Base-by-base conservation (phyloP, 2,113 vertebrate species). In the Noctilio leporinus region DNA sequence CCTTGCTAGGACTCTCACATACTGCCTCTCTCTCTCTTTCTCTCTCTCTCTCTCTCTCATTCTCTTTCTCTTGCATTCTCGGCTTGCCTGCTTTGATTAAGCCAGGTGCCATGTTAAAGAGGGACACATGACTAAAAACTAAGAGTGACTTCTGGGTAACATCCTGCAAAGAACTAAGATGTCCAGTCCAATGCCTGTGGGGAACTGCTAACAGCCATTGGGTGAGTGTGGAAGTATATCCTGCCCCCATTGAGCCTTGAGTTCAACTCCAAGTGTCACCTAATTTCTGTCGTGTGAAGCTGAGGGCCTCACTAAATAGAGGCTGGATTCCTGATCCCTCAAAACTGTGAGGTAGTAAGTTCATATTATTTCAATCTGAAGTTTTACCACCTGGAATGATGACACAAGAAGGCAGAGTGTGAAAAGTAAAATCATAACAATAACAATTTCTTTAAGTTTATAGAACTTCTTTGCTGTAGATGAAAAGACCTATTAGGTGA, bases 201-300 rank as follows among this genome's bases (percentile, higher is more conserved):
- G 53, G 77, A 65, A n/a, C 26, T 69, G 76, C 47, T 49, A 35
- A 8, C 6, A 22, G 11, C 19, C 0, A 0, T 19, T 43, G 20
- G 11, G 5, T 40, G 62, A 83, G 30, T 64, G 12, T 59, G 64
- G 45, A 64, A 76, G 38, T 7, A 1, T 5, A 15, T 47, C 30
- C 64, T 35, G 30, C 17, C 26, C 40, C 11, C 6, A 47, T 0
- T 28, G 57, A 45, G 19, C 9, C 45, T 43, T 70, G n/a, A 77
- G 62, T 20, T 91, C 19, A 64, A 24, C 11, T 9, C 64, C 28
- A 12, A 16, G 28, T 33, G 26, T 40, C 15, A 33, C 45, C 9
- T 86, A 81, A n/a, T 26, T 72, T 86, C 55, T 89, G 65, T 70
- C 26, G 57, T 93, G 51, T 35, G 49, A 93, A 69, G 26, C 30